Evolutionary conservation across 2,113 vertebrate genomes (phyloP), one percentile per base, ranked within the genome.

Genomic region (Toxostoma redivivum): DNA sequence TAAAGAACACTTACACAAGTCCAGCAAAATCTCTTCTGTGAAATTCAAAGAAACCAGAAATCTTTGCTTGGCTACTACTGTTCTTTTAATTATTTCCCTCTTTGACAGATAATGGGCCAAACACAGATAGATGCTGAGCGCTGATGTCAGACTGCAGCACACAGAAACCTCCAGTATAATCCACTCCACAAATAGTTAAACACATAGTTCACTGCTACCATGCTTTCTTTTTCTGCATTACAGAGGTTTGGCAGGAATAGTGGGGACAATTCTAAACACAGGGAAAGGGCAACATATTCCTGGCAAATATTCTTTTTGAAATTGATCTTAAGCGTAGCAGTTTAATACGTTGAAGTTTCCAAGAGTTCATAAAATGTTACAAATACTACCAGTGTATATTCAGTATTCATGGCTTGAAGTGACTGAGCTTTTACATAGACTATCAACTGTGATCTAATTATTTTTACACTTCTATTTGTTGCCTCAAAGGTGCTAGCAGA

Each of bases 171-270:
- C 28, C 44, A 25, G 23, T 38, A 88, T 28, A 80, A 81, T 47
- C 44, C 56, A 56, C 19, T 6, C 35, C 53, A 79, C 61, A 81
- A 86, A 92, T 76, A 71, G 84, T 60, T 78, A 64, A 92, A 72
- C 70, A 40, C 5, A 4, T 25, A 0, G 0, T 76, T 88, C 12
- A 9, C 22, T 33, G 11, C 37, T 51, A 30, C 33, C 35, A 10
- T 21, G 24, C 3, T 62, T 86, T 80, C 65, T 58, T 56, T 56
- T 64, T 56, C 11, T 42, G 17, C n/a, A 42, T 76, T 81, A 64
- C 37, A 74, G 27, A 57, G 24, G 14, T 71, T 53, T 81, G 28
- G 28, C 40, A 81, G 28, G n/a, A 94, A 71, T 31, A 9, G 0
- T 62, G 19, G 28, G 31, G 30, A 83, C 48, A 74, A 60, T 38